Evolutionary conservation across 2,797 vertebrate genomes (phyloP).

Genomic region (Acomys russatus): DNA sequence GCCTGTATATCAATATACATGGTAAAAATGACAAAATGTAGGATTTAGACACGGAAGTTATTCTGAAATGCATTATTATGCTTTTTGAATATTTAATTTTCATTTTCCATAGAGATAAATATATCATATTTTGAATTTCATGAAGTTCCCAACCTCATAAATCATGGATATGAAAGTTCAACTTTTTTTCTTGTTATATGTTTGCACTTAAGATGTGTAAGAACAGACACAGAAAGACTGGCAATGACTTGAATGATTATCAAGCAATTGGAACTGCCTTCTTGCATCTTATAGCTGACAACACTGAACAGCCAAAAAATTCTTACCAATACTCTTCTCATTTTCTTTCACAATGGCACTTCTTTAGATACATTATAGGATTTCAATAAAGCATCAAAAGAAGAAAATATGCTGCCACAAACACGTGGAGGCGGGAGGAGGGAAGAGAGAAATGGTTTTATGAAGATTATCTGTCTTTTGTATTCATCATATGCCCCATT

Average conservation of each 20-base stretch:
- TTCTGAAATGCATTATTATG: conserved; percentile 28
- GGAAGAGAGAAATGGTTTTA: not conserved
- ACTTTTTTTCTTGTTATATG: not conserved
- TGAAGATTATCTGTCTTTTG: not conserved
- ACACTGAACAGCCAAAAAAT: conserved; percentile 27
- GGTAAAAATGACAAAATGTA: conserved; percentile 45
- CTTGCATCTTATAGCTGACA: not conserved
- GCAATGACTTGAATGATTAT: not conserved
- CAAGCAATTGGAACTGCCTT: conserved; percentile 20
- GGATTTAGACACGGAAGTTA: conserved; percentile 34
- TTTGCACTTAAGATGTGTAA: conserved; percentile 13
- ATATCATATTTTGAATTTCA: conserved; percentile 60
- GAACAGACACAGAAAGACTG: not conserved
- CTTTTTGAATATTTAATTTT: conserved; percentile 66
- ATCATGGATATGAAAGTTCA: conserved; percentile 48
- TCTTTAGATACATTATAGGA: conserved; percentile 39
- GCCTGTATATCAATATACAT: conserved; percentile 23
- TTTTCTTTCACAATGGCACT: conserved; percentile 69
- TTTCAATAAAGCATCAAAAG: conserved; percentile 61
- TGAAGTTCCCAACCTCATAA: conserved; percentile 63
- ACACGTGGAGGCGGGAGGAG: not conserved
- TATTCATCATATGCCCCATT: not conserved
- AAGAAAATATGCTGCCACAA: conserved; percentile 56
- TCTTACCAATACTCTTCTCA: conserved; percentile 51
- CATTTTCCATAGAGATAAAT: conserved; percentile 48